Conservation (phyloP, 1,140 invertebrate species). For the Drosophila sechellia region DNA sequence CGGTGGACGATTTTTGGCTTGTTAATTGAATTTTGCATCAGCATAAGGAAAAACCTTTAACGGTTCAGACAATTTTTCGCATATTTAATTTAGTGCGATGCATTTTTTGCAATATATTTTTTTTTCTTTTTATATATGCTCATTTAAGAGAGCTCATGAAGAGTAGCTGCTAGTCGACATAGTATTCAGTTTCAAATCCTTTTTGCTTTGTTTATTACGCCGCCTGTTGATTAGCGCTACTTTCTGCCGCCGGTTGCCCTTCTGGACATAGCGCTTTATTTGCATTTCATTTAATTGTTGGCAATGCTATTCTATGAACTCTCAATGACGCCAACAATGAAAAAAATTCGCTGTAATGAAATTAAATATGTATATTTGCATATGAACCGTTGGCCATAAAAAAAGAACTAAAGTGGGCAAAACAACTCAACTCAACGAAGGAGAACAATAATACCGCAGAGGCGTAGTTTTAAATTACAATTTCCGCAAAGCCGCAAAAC, state of each 20-base stretch:
- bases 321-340: conserved; percentile 47
- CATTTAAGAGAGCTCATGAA: no score
- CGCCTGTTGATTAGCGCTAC: conserved; percentile 56
- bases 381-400: conserved; percentile 14
- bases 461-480: conserved; percentile 73
- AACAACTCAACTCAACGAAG: conserved; percentile 10
- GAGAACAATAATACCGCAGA: conserved; percentile 20
- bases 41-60: neutral
- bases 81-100: neutral
- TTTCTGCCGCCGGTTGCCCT: neutral
- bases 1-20: neutral
- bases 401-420: conserved; percentile 5
- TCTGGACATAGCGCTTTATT: conserved; percentile 21
- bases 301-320: conserved; percentile 43
- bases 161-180: neutral
- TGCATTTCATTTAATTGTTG: conserved; percentile 57
- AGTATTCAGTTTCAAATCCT: neutral
- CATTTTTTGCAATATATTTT: neutral
- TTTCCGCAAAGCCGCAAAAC: conserved; percentile 61
- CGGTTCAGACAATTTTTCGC: neutral
- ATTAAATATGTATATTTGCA: conserved; percentile 68
- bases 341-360: conserved; percentile 63
- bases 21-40: neutral
- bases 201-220: conserved; percentile 33
- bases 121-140: neutral